Evolutionary conservation across 2,113 vertebrate species (phyloP), one percentile per base, ranked within the genome.

Genomic region (Paratilapia polleni): DNA sequence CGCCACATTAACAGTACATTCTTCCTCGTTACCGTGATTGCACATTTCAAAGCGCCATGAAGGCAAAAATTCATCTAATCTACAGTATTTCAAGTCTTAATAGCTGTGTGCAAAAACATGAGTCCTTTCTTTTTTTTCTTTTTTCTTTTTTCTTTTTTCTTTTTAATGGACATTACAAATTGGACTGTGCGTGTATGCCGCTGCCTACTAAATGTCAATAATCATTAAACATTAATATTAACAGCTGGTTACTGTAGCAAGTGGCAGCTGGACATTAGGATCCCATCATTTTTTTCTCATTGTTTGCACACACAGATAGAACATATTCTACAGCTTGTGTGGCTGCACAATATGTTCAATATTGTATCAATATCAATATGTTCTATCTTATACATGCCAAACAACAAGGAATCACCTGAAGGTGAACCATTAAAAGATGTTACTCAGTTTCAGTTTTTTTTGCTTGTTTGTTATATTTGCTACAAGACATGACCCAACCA

Each of bases 401-500:
- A 13, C 19, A 63, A 38, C 31, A n/a, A n/a, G 0, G 41, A 24
- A 43, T 70, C 22, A 19, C 64, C 64, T 12, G 64, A 28, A 70
- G 43, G 0, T 68, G 6, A 31, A 2, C 2, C 0, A 43, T n/a
- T 0, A 8, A 7, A 31, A 52, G 3, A 14, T 73, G 26, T 5
- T 47, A n/a, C n/a, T 22, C n/a, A 12, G 6, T 49, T 17, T 52
- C 34, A 34, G 11, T 36, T 8, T 52, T 38, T 61, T 47, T 24
- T 24, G 8, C 5, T 5, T 26, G 8, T 68, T 68, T 70, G 4
- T 52, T 38, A 6, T 31, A 59, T 60, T 34, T 78, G 38, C 14
- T 20, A 10, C 15, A 1, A 6, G 36, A 5, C 1, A 0, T 20
- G 14, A 8, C 3, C 17, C 22, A 15, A 54, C 15, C 36, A 9